Evolutionary conservation across 2,888 invertebrate genomes (phyloP).

Genomic region (Xestoiulus laeticollis): DNA sequence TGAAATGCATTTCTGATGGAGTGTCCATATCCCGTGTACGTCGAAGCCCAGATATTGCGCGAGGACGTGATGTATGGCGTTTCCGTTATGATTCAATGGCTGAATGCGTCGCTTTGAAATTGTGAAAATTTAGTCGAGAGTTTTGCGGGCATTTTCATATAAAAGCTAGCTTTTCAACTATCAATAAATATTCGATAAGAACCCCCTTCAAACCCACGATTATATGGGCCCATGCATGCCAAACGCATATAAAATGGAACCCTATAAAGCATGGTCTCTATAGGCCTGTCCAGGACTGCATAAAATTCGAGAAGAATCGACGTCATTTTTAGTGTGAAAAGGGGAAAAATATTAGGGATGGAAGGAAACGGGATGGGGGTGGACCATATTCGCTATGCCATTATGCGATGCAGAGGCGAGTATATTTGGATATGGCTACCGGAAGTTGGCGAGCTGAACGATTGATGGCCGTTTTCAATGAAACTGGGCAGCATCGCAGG

Average conservation of each 20-base stretch:
- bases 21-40: constrained; percentile 9
- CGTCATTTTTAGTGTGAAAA: neutral
- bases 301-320: constrained; percentile 8
- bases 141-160: constrained; percentile 26
- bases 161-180: constrained; percentile 26
- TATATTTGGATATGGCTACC: constrained; percentile 18
- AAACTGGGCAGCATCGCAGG: neutral
- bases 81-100: constrained; percentile 26
- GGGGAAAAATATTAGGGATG: neutral
- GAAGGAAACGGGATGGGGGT: neutral
- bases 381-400: neutral
- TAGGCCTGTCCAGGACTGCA: constrained; percentile 26
- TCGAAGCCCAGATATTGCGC: constrained; percentile 11
- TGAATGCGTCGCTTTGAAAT: constrained; percentile 19
- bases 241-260: neutral
- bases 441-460: neutral
- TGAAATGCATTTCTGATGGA: constrained; percentile 26
- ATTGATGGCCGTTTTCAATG: neutral
- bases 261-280: neutral
- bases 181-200: constrained; percentile 26
- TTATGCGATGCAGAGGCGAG: neutral
- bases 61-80: constrained; percentile 17
- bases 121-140: constrained; percentile 26
- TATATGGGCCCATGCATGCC: constrained; percentile 26
- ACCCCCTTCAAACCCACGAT: constrained; percentile 26